Evolutionary conservation across 2,797 vertebrate species (phyloP), one percentile per base, ranked within the genome.

Genomic region (Erpetoichthys calabaricus): DNA sequence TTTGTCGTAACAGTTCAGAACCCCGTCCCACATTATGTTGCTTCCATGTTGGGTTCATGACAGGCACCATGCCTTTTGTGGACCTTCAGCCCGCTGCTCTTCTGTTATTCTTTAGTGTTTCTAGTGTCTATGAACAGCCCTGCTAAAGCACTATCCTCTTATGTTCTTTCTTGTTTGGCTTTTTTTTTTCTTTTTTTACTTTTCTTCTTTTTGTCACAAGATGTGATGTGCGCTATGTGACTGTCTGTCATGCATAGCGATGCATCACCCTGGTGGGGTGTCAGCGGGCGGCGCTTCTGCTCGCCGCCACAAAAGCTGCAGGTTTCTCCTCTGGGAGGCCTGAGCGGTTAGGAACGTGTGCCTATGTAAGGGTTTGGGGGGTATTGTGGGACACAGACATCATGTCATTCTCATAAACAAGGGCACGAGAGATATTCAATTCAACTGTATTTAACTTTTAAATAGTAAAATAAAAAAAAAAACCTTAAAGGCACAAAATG

Each of bases 131-230:
- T 25, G 7, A 49, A n/a, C 5, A n/a, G 47, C 47, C 65, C 70
- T 74, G 74, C 76, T 81, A 79, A 82, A 80, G 76, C 73, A 53
- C 67, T 81, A 75, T 75, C 68, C 57, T 72, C n/a, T n/a, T 49
- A n/a, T 49, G 7, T 49, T 3, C 62, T 59, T 60, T 57, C 57
- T 60, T 74, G 50, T 6, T 51, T 51, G n/a, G 5, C 5, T 51
- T 51, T 51, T 25, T 9, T 6, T 51, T 6, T 3, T 8, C 9
- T 5, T 51, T 51, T 6, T 51, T 51, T 47, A 47, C 41, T 51
- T 51, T 51, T 51, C 41, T 2, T 3, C 41, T 51, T 51, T 9
- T 5, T 51, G 50, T 25, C 50, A 51, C 8, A 9, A 3, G n/a
- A 25, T 4, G 50, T 9, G 50, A 9, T 51, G 5, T 5, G 5